Base-by-base conservation (phyloP, 2,113 vertebrate genomes). In the Phrynocephalus versicolor region DNA sequence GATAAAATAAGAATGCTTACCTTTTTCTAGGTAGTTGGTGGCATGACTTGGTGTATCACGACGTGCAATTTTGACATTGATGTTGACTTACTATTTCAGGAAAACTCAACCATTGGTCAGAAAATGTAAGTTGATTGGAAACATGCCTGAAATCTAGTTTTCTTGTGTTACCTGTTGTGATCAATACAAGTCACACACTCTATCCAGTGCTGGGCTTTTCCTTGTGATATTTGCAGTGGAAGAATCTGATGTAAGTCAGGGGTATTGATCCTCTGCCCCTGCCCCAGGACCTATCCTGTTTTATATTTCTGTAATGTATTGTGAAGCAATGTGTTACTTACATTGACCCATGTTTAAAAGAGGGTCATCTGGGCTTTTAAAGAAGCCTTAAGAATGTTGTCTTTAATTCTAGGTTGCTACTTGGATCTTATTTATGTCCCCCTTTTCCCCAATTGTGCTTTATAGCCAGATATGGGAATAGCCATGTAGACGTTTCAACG, bases 21-120 rank as follows among this genome's bases (percentile, higher is more conserved):
- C 93, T 62, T 88, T 81, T 92, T 93, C 1, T 93, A 99, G 99
- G 99, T 99, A 88, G 99, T 99, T 0, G 99, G 99, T 2, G 99
- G 98, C 71, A 99, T 99, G 99, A 99, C 98, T 0, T 99, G 99
- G 99, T 99, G 99, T 88, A 98, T 99, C 93, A 99, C 98, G 79
- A 99, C 99, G 0, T 99, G 99, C 94, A 99, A 93, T 95, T 98
- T 99, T 88, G 98, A 99, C 79, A 91, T 99, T 6, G 98, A 99
- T 0, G 97, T 99, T 72, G 98, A 99, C 95, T 97, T 99, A 23
- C 97, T 99, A 21, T 99, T 99, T 94, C 98, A 99, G 89, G 98
- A 99, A 94, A 99, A 99, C 93, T 99, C 98, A 21, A 99, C 99
- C n/a, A 99, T 99, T 78, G 98, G 99, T 65, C 98, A 99, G 91